Evolutionary conservation across 2,113 vertebrate genomes (phyloP).

Genomic region (Orientallactaga bullata): DNA sequence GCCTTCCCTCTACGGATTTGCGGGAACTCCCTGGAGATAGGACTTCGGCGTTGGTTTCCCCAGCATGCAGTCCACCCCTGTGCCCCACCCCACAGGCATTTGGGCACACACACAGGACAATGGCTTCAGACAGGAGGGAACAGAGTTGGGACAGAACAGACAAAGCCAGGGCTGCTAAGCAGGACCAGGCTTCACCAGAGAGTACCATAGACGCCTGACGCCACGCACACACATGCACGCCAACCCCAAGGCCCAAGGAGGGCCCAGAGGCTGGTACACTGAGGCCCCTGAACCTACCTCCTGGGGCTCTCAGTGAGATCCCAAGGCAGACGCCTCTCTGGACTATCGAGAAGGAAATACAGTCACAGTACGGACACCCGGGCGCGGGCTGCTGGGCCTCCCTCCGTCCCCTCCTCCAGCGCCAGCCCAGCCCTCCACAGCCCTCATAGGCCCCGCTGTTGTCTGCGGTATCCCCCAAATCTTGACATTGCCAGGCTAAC

Average conservation of each 20-base stretch:
- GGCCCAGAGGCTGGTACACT: conserved; percentile 59
- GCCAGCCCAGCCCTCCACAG: neutral
- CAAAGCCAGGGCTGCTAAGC: neutral
- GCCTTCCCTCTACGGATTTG: neutral
- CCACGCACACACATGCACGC: conserved; percentile 51
- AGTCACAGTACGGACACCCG: conserved; percentile 75
- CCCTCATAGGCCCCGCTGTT: rapidly evolving
- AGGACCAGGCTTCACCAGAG: neutral
- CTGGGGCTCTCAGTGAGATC: conserved; percentile 81
- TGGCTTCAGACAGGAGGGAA: conserved; percentile 51
- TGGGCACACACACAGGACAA: conserved; percentile 46
- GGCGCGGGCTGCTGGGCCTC: neutral
- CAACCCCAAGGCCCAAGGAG: neutral
- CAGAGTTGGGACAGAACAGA: conserved; percentile 2
- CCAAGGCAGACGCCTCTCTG: conserved; percentile 84
- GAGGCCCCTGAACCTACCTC: conserved; percentile 82
- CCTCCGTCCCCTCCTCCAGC: neutral
- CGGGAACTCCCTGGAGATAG: neutral
- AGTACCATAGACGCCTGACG: neutral
- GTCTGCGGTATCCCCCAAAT: neutral
- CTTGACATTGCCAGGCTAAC: neutral
- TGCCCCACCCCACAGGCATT: neutral
- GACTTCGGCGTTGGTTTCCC: neutral
- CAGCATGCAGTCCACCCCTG: rapidly evolving
- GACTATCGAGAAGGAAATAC: conserved; percentile 86